A percentile compares a stretch with the other conserved stretches of the same genome.
phyloP scores from a whole-genome alignment of 1,140 invertebrate genomes.

The Dendrolimus punctatus region DNA sequence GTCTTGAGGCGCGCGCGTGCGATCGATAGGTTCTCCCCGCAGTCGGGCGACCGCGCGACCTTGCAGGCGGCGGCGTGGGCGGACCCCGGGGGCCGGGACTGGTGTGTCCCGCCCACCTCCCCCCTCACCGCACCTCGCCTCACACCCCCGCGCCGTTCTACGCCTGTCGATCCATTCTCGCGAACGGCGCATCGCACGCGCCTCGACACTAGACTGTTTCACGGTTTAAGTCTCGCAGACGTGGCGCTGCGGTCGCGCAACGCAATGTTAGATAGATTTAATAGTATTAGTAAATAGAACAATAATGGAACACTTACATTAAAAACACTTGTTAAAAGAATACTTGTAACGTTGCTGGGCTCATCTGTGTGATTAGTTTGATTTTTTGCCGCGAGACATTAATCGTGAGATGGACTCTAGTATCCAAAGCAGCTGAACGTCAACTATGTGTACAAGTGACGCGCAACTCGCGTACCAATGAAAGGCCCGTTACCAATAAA shows the following conservation, averaged over 20 bases:
- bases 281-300: no score
- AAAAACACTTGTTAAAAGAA: no score
- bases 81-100: conserved; percentile 46
- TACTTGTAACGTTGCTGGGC: no score
- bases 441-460: conserved; percentile 8
- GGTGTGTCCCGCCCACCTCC: conserved; percentile 37
- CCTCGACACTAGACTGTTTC: conserved; percentile 27
- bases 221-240: background rate
- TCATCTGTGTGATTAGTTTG: no score
- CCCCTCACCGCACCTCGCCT: conserved; percentile 18
- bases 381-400: no score
- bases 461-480: conserved; percentile 2
- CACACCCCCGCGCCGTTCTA: conserved; percentile 14
- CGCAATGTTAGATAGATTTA: background rate
- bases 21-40: conserved; percentile 46
- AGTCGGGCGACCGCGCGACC: conserved; percentile 25
- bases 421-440: conserved; percentile 6
- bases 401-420: no score
- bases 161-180: conserved; percentile 12
- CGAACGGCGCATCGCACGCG: conserved; percentile 22
- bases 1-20: conserved; percentile 44
- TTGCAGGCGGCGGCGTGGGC: conserved; percentile 55
- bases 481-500: no score
- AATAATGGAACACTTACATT: no score
- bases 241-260: conserved; percentile 8